Evolutionary conservation across 2,797 vertebrate genomes (phyloP).

Genomic region (Anolis apletophallus): DNA sequence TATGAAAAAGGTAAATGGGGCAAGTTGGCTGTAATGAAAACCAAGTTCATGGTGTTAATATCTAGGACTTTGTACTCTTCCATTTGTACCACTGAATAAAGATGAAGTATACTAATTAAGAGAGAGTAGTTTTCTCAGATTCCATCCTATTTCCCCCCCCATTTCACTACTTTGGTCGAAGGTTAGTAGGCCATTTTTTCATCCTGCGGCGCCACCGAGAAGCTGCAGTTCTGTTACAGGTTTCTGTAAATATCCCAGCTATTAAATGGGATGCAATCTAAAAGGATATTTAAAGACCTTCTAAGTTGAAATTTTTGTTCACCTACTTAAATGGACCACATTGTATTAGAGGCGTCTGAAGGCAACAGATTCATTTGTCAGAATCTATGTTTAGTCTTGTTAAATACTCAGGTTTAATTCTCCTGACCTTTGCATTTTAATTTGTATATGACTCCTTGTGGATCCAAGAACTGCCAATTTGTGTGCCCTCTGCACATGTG

Average conservation of each 20-base stretch:
- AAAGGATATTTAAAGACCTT: conserved; percentile 68
- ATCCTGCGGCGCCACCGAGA: conserved; percentile 8
- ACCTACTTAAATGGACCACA: conserved; percentile 80
- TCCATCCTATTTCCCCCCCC: neutral
- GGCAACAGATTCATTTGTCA: conserved; percentile 75
- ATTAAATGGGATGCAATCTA: conserved; percentile 69
- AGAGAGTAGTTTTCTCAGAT: conserved; percentile 30
- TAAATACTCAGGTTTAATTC: conserved; percentile 80
- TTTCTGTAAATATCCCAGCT: conserved; percentile 28
- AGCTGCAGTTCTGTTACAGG: conserved; percentile 21
- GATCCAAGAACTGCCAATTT: conserved; percentile 79
- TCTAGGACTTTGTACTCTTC: conserved; percentile 33
- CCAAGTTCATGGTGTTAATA: conserved; percentile 44
- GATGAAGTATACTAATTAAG: conserved; percentile 28
- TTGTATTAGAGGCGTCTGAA: conserved; percentile 77
- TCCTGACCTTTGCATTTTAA: conserved; percentile 71
- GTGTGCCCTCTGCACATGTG: conserved; percentile 62
- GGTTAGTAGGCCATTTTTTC: conserved; percentile 2
- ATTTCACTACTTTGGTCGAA: conserved; percentile 25
- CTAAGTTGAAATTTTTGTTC: conserved; percentile 71
- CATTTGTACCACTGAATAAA: conserved; percentile 48
- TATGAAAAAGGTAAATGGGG: conserved; percentile 67
- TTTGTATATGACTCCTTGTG: conserved; percentile 76
- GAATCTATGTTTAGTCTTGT: conserved; percentile 69
- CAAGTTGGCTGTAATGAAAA: conserved; percentile 61